A percentile compares a stretch with the other conserved stretches of the same genome.
phyloP scores from a whole-genome alignment of 2,797 vertebrate genomes.

The Triplophysa bombifrons region DNA sequence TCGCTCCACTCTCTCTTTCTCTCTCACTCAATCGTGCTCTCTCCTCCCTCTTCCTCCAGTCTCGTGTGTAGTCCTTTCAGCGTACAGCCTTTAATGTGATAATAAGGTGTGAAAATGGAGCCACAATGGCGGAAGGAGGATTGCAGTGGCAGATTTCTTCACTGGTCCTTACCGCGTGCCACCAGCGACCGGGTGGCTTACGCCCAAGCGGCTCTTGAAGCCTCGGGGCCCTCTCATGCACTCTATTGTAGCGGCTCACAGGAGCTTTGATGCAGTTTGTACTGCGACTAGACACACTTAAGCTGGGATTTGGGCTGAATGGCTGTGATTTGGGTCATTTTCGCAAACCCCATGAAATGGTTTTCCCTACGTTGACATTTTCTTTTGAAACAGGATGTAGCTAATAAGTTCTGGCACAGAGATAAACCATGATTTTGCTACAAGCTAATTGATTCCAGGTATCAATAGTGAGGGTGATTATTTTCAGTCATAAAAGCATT shows the following conservation, averaged over 20 bases:
- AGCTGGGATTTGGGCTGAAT: background rate
- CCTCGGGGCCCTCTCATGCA: constrained; percentile 24
- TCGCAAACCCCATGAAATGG: background rate
- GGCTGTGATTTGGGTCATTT: constrained; percentile 1
- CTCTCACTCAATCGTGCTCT: constrained; percentile 46
- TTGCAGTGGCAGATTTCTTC: constrained; percentile 68
- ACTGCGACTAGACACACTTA: constrained; percentile 34
- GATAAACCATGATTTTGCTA: background rate
- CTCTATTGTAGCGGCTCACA: constrained; percentile 20
- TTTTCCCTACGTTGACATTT: background rate
- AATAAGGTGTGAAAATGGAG: constrained; percentile 85
- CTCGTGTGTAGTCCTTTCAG: constrained; percentile 73
- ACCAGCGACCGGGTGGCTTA: constrained; percentile 49
- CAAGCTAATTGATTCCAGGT: background rate
- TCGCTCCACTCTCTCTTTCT: constrained; percentile 22
- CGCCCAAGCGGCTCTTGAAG: constrained; percentile 33
- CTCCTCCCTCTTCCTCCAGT: constrained; percentile 54
- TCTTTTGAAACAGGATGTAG: background rate
- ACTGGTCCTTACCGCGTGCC: constrained; percentile 61
- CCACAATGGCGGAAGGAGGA: constrained; percentile 77
- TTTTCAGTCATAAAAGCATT: background rate
- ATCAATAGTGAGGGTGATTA: background rate
- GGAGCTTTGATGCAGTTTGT: constrained; percentile 38
- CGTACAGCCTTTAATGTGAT: constrained; percentile 81
- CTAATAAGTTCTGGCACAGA: background rate